Percentiles rank a stretch among this genome's conserved stretches.
Conservation (phyloP, 1,140 invertebrate genomes). For the Caenorhabditis latens region DNA sequence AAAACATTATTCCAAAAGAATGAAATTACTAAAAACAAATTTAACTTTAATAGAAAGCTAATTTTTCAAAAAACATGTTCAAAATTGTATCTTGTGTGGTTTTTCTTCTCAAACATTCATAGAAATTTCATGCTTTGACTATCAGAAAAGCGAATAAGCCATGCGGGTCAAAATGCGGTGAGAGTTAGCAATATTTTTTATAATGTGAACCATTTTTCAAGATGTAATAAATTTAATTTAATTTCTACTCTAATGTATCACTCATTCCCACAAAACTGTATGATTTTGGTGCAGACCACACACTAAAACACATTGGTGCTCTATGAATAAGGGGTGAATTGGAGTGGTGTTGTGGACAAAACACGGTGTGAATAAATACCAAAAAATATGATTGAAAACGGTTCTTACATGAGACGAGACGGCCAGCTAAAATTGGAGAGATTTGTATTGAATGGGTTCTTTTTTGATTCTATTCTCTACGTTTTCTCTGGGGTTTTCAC, state of each 20-base stretch:
- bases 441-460: background rate
- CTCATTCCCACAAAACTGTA: background rate
- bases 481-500: background rate
- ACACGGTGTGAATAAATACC: slow-evolving; percentile 53
- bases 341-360: slow-evolving; percentile 59
- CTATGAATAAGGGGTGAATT: slow-evolving; percentile 26
- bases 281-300: slow-evolving; percentile 26
- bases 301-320: slow-evolving; percentile 19
- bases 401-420: slow-evolving; percentile 74
- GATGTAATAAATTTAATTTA: background rate
- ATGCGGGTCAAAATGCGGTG: slow-evolving; percentile 9
- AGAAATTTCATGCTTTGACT: slow-evolving; percentile 1
- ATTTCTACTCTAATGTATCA: background rate
- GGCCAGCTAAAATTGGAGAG: slow-evolving; percentile 71
- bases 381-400: slow-evolving; percentile 55
- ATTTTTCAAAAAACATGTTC: background rate
- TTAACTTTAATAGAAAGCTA: background rate
- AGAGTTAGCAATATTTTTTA: background rate
- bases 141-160: slow-evolving; percentile 38
- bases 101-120: background rate
- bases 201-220: background rate
- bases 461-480: background rate
- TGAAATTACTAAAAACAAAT: background rate
- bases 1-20: background rate
- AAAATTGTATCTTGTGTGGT: slow-evolving; percentile 49